These are phyloP conservation scores for Lordiphosa fenestrarum DNA, from an alignment of 2,888 invertebrate genomes.

Conservation along the genomic window DNA sequence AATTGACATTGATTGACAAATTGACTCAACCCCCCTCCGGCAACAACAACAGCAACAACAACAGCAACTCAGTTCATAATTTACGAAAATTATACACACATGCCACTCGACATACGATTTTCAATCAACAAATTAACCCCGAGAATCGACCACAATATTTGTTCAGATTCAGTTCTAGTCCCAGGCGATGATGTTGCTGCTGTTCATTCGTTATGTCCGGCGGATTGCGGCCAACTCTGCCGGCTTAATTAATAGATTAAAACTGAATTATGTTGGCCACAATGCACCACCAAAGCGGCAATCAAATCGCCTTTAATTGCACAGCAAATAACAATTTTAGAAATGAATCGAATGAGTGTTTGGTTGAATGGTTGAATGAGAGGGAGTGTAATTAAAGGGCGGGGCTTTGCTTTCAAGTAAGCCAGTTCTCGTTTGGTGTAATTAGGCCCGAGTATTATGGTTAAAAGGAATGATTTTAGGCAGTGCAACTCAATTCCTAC, in stretches of 20 bases:
- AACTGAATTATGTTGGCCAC: conserved; percentile 51
- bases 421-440: no score
- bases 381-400: no score
- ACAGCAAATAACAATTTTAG: conserved; percentile 57
- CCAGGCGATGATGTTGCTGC: not conserved
- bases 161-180: conserved; percentile 42
- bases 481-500: no score
- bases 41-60: conserved; percentile 7
- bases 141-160: conserved; percentile 57
- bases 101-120: conserved; percentile 30
- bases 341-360: conserved; percentile 8
- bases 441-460: no score
- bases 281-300: conserved; percentile 12
- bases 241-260: conserved; percentile 70
- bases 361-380: no score
- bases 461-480: no score
- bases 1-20: conserved; percentile 38
- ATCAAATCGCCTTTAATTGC: conserved; percentile 51
- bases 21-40: conserved; percentile 34
- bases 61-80: conserved; percentile 31
- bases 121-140: conserved; percentile 65
- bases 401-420: no score
- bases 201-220: conserved; percentile 3
- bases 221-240: conserved; percentile 3
- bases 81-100: conserved; percentile 43